These are phyloP conservation scores for Exocentrus adspersus DNA, from an alignment of 2,888 invertebrate species.

Conservation along the genomic window DNA sequence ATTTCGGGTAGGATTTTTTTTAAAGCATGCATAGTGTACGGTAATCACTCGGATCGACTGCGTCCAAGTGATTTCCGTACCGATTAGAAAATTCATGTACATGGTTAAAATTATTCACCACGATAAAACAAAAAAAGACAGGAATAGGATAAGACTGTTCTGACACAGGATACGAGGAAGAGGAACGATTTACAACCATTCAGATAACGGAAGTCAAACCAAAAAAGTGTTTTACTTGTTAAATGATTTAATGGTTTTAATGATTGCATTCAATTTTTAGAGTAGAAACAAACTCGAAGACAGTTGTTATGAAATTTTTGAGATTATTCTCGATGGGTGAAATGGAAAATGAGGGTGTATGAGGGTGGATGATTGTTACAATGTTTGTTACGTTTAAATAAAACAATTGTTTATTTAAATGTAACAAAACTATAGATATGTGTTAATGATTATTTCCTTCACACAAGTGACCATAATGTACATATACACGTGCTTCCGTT, in stretches of 20 bases:
- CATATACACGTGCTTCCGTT: slow-evolving; percentile 30
- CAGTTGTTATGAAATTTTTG: neutral
- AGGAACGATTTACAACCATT: slow-evolving; percentile 9
- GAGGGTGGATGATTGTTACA: slow-evolving; percentile 16
- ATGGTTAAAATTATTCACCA: slow-evolving; percentile 27
- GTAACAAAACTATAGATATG: slow-evolving; percentile 3
- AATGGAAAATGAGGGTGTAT: slow-evolving; percentile 7
- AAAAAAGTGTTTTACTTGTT: too few species aligned
- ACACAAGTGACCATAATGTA: slow-evolving; percentile 33
- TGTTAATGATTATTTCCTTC: slow-evolving; percentile 35
- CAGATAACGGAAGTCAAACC: too few species aligned
- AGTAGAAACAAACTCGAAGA: too few species aligned
- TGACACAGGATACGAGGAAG: slow-evolving; percentile 6
- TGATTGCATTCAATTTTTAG: neutral
- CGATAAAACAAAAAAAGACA: too few species aligned
- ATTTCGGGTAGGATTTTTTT: too few species aligned
- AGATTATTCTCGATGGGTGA: neutral
- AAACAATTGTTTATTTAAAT: neutral
- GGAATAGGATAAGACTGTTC: slow-evolving; percentile 18
- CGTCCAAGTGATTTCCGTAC: slow-evolving; percentile 23
- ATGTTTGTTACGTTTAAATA: slow-evolving; percentile 8
- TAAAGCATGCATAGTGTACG: slow-evolving; percentile 32
- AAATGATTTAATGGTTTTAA: slow-evolving; percentile 1
- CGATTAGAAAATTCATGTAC: slow-evolving; percentile 20
- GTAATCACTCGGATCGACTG: slow-evolving; percentile 29